A percentile compares a stretch with the other conserved stretches of the same genome.
phyloP scores from a whole-genome alignment of 2,888 invertebrate genomes.

The Himalopsyche kuldschensis region DNA sequence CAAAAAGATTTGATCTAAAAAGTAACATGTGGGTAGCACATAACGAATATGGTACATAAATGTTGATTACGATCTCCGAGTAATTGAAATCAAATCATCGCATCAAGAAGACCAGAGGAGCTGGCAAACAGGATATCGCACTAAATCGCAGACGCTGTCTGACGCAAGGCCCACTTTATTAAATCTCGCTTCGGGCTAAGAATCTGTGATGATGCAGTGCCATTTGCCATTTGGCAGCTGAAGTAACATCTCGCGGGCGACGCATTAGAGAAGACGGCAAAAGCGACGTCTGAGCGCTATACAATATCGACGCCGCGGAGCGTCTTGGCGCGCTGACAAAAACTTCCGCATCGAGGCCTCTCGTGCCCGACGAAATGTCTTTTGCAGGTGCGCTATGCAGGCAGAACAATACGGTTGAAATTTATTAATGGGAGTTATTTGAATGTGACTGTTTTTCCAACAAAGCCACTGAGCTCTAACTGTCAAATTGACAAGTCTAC shows the following conservation, averaged over 20 bases:
- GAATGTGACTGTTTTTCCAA: no score
- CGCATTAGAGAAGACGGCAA: not conserved
- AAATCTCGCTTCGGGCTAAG: not conserved
- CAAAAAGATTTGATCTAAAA: not conserved
- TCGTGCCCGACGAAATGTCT: not conserved
- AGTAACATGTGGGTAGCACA: not conserved
- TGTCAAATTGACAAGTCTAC: no score
- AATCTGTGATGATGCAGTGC: constrained; percentile 12
- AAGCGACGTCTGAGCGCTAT: not conserved
- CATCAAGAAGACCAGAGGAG: not conserved
- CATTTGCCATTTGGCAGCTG: constrained; percentile 13
- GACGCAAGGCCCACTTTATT: not conserved
- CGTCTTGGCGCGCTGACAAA: constrained; percentile 32
- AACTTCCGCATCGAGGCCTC: not conserved
- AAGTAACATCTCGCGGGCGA: not conserved
- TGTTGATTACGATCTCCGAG: not conserved
- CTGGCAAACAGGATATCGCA: not conserved
- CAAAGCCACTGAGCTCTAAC: no score
- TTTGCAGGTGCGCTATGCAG: not conserved
- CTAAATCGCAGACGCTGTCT: not conserved
- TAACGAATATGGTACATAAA: not conserved
- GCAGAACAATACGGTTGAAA: no score
- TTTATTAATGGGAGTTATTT: no score
- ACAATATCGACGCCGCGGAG: not conserved
- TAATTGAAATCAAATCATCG: not conserved